phyloP scores from a whole-genome alignment of 2,113 vertebrate genomes.

The Numenius arquata region DNA sequence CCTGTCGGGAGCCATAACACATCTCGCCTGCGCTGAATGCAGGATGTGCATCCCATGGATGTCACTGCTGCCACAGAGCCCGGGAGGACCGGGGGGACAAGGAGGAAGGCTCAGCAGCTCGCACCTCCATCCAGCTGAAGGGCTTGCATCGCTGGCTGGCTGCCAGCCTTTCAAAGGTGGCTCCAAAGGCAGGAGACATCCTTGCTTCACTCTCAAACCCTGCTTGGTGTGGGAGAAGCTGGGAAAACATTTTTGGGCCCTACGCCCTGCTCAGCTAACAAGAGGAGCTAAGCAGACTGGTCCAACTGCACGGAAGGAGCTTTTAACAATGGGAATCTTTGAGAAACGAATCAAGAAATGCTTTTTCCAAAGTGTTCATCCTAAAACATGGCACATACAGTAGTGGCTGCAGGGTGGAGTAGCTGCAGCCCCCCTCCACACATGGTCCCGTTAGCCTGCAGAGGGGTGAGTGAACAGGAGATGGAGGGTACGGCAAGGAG shows the following conservation, averaged over 20 bases:
- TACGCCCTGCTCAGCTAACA: background rate
- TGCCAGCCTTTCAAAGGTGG: background rate
- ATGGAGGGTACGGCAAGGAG: rapidly evolving
- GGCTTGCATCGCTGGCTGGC: background rate
- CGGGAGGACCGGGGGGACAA: background rate
- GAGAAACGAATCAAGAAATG: background rate
- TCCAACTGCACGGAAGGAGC: background rate
- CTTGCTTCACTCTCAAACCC: background rate
- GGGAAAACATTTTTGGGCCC: background rate
- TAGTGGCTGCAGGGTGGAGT: background rate
- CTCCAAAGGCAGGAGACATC: background rate
- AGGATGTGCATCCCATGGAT: background rate
- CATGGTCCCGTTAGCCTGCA: rapidly evolving
- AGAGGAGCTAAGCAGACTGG: background rate
- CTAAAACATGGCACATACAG: rapidly evolving
- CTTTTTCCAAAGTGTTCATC: background rate
- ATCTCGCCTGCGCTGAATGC: background rate
- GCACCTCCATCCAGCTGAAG: rapidly evolving
- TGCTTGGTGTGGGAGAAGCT: background rate
- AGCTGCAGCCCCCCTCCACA: background rate
- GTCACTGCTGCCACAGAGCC: background rate
- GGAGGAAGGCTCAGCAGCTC: background rate
- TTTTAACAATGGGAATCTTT: background rate
- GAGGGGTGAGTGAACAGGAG: background rate
- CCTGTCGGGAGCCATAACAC: rapidly evolving